These are phyloP conservation scores for Altica lythri DNA, from an alignment of 2,888 invertebrate genomes.

Conservation along the genomic window DNA sequence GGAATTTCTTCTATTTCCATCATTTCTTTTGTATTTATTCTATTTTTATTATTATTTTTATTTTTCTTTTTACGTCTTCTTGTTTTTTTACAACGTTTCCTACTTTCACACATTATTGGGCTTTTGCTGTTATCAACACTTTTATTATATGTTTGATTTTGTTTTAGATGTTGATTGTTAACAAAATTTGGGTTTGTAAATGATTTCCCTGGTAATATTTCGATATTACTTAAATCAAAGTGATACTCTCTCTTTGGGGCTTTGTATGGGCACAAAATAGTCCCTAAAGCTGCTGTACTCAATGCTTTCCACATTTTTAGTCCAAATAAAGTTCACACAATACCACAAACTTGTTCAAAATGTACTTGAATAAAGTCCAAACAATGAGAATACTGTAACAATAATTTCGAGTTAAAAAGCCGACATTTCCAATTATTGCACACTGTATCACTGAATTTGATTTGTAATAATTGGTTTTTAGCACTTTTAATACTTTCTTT, in stretches of 20 bases:
- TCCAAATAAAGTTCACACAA: conserved; percentile 4
- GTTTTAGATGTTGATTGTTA: conserved; percentile 28
- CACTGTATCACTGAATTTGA: conserved; percentile 11
- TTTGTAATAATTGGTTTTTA: conserved; percentile 18
- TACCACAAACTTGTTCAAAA: conserved; percentile 6
- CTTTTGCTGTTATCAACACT: conserved; percentile 30
- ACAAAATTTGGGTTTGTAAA: conserved; percentile 41
- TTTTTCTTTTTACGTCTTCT: conserved; percentile 21
- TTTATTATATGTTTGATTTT: conserved; percentile 13
- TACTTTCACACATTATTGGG: conserved; percentile 14
- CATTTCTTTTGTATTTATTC: conserved; percentile 29
- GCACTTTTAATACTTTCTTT: conserved; percentile 22
- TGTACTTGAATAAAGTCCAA: conserved; percentile 21
- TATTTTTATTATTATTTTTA: conserved; percentile 31
- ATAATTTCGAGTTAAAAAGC: conserved; percentile 22
- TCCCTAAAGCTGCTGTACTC: conserved; percentile 14
- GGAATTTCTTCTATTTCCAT: conserved; percentile 35
- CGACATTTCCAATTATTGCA: conserved; percentile 12
- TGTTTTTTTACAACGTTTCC: conserved; percentile 17
- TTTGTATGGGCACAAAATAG: conserved; percentile 15
- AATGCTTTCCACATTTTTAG: conserved; percentile 29
- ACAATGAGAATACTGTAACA: conserved; percentile 15
- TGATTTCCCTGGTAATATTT: conserved; percentile 29
- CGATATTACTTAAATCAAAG: conserved; percentile 12
- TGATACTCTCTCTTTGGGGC: conserved; percentile 33